Evolutionary conservation across 2,113 vertebrate genomes (phyloP).

Genomic region (Bostrychus sinensis): DNA sequence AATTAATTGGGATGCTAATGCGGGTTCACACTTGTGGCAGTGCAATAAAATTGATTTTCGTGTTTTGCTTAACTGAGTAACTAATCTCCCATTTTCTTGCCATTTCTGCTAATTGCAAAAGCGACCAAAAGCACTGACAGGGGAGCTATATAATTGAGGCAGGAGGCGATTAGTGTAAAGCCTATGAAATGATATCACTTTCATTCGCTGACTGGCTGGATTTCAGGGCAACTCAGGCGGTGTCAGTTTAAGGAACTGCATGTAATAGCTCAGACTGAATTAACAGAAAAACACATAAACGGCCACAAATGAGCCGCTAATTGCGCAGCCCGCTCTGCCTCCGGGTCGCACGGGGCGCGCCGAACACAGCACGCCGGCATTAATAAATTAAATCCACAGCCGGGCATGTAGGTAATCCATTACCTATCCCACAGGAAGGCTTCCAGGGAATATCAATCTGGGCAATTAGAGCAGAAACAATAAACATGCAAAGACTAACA

Average conservation of each 20-base stretch:
- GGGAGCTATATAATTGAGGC: constrained; percentile 61
- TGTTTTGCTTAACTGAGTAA: constrained; percentile 65
- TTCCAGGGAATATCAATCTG: constrained; percentile 67
- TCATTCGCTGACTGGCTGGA: constrained; percentile 35
- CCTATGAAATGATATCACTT: constrained; percentile 61
- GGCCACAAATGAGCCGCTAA: constrained; percentile 63
- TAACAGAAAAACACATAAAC: constrained; percentile 43
- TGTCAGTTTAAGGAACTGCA: constrained; percentile 41
- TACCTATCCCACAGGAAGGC: constrained; percentile 64
- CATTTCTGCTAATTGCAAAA: constrained; percentile 69
- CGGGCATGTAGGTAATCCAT: constrained; percentile 68
- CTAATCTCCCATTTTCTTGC: constrained; percentile 65
- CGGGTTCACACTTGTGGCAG: constrained; percentile 26
- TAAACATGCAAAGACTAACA: constrained; percentile 48
- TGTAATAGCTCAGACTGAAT: constrained; percentile 46
- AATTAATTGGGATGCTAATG: constrained; percentile 54
- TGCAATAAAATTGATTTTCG: constrained; percentile 64
- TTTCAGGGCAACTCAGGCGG: constrained; percentile 29
- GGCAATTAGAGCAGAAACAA: constrained; percentile 60
- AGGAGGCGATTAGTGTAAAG: constrained; percentile 58
- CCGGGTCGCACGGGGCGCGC: constrained; percentile 46
- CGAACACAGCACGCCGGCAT: constrained; percentile 39
- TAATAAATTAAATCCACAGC: constrained; percentile 74
- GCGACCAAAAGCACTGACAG: constrained; percentile 49
- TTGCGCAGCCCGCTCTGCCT: constrained; percentile 60